A percentile compares a stretch with the other conserved stretches of the same genome.
Evolutionary conservation across 2,888 invertebrate species (phyloP).

Genomic region (Tipula vernalis): DNA sequence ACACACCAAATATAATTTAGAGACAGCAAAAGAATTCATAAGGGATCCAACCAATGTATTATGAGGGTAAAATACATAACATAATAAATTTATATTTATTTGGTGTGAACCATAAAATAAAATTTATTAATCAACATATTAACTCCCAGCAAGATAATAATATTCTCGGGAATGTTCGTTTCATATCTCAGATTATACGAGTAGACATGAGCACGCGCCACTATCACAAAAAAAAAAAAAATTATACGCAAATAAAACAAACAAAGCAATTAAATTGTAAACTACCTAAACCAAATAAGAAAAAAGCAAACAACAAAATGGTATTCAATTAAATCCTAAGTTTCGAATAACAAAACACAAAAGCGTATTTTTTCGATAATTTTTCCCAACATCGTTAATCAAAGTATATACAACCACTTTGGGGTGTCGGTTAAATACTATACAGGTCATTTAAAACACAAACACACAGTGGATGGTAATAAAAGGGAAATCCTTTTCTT

Average conservation of each 20-base stretch:
- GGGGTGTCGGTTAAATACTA: not conserved
- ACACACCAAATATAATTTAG: not conserved
- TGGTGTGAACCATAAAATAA: not conserved
- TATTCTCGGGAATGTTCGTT: not conserved
- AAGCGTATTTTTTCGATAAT: not conserved
- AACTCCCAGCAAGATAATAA: not conserved
- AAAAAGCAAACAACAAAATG: not conserved
- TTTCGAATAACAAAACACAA: not conserved
- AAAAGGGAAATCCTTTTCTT: not conserved
- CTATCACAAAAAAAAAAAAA: not conserved
- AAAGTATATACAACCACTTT: not conserved
- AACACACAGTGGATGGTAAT: not conserved
- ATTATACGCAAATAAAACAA: not conserved
- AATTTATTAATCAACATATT: not conserved
- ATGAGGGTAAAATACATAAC: not conserved
- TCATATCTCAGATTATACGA: not conserved
- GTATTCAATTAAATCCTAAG: not conserved
- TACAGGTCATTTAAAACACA: not conserved
- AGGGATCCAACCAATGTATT: not conserved
- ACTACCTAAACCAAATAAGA: not conserved
- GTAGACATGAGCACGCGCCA: not conserved
- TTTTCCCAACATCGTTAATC: not conserved
- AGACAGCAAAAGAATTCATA: not conserved
- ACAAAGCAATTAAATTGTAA: not conserved
- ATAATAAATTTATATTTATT: not conserved